Evolutionary conservation across 2,888 invertebrate species (phyloP), one percentile per base, ranked within the genome.

Genomic region (Hypomecis atomaria): DNA sequence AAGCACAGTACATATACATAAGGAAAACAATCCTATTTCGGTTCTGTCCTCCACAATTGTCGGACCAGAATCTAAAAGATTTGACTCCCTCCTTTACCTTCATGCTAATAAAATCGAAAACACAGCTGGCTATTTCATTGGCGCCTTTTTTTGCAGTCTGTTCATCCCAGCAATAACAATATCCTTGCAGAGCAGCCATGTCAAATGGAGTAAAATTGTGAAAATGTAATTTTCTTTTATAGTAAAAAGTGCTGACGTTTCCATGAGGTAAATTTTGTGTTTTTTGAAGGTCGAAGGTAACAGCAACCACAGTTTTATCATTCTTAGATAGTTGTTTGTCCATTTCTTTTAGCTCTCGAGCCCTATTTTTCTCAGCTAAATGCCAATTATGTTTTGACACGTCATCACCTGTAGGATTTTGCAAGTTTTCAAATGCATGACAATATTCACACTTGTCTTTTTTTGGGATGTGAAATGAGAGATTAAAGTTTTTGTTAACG

Each of bases 41-140:
- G 57, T 75, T 72, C 59, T 73, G 74, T n/a, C 75, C 74, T 33
- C 59, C 60, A 59, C 75, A 75, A 44, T 72, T 71, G 49, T 75
- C 72, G 6, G 69, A 73, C 64, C 72, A 74, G 44, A 74, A 74
- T 23, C 57, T 43, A 54, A 73, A 70, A 6, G 71, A 60, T 40
- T 63, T 62, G 1, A 60, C 56, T 5, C 67, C 67, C 44, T 40
- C 43, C 11, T 50, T 34, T 40, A 57, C 59, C 23, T 49, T 52
- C 23, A 56, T 42, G 11, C 50, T 44, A 38, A 64, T 56, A 49
- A 61, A 67, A 49, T 53, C 44, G 49, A 40, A 74, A 52, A 60
- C 65, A 70, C 68, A 75, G 60, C 65, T 65, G 23, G 52, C 11
- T n/a, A 63, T 49, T 54, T 59, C 58, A 34, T 48, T 49, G 6